Evolutionary conservation across 2,113 vertebrate species (phyloP).

Genomic region (Myiagra hebetior): DNA sequence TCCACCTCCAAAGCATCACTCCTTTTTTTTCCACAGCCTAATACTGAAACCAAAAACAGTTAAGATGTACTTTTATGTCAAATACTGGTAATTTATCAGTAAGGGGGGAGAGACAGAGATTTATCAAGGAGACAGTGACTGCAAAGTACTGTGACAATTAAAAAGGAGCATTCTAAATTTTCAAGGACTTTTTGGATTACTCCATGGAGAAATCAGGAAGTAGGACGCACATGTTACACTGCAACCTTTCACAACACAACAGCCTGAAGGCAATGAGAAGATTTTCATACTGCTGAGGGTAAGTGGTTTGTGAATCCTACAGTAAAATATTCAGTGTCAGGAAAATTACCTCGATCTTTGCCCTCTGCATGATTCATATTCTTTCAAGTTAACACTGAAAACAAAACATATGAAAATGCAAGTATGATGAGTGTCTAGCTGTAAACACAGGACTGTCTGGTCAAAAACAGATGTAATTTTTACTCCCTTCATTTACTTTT

Average conservation of each 20-base stretch:
- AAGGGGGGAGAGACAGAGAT: background rate
- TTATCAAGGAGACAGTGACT: background rate
- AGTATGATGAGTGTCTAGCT: background rate
- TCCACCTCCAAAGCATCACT: background rate
- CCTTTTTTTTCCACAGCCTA: background rate
- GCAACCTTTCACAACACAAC: slow-evolving; percentile 22
- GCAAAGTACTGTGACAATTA: background rate
- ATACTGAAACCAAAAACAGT: background rate
- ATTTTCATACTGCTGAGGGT: slow-evolving; percentile 3
- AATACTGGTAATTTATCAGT: background rate
- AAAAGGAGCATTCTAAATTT: background rate
- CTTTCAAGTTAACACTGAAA: slow-evolving; percentile 51
- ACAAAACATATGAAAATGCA: slow-evolving; percentile 58
- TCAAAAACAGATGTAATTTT: background rate
- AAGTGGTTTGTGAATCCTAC: background rate
- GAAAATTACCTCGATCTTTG: slow-evolving; percentile 1
- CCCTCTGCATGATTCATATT: slow-evolving; percentile 11
- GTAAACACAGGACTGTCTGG: background rate
- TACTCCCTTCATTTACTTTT: slow-evolving; percentile 4
- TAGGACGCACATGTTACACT: background rate
- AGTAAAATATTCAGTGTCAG: slow-evolving; percentile 45
- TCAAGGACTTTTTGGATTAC: background rate
- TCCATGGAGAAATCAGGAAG: background rate
- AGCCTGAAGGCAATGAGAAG: slow-evolving; percentile 34
- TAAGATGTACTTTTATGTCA: background rate